Conservation (phyloP, 2,888 invertebrate species). For the Dendrolimus houi region DNA sequence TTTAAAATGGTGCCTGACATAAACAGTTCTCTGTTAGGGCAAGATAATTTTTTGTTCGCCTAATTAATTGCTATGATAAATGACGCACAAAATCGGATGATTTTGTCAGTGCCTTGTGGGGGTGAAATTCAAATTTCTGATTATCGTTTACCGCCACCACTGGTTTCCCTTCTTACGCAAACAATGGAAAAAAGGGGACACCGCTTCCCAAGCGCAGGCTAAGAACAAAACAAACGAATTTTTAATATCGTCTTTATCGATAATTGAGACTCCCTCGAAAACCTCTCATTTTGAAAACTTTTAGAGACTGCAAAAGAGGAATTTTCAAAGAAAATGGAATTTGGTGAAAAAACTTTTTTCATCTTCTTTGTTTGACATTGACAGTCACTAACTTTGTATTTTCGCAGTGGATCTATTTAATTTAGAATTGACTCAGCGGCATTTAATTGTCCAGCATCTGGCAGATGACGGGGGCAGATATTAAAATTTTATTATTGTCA, state of each 20-base stretch:
- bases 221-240: conserved; percentile 77
- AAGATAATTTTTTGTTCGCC: conserved; percentile 53
- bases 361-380: conserved; percentile 76
- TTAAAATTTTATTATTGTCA: conserved; percentile 31
- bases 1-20: conserved; percentile 37
- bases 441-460: conserved; percentile 60
- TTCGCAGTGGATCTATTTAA: conserved; percentile 70
- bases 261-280: conserved; percentile 74
- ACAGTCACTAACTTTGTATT: conserved; percentile 71
- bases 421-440: conserved; percentile 59
- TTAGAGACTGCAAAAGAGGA: conserved; percentile 71
- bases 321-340: conserved; percentile 70
- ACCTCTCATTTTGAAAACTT: conserved; percentile 75
- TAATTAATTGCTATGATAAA: conserved; percentile 68
- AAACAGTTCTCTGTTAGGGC: conserved; percentile 37
- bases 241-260: conserved; percentile 76
- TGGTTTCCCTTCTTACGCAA: conserved; percentile 64
- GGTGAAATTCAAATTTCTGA: conserved; percentile 71
- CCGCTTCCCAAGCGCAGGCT: conserved; percentile 59
- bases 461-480: conserved; percentile 51
- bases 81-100: conserved; percentile 65
- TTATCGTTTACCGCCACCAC: conserved; percentile 62
- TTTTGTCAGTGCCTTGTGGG: conserved; percentile 55
- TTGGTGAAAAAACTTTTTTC: conserved; percentile 73
- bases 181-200: conserved; percentile 69